Base-by-base conservation (phyloP, 2,888 invertebrate species). In the Choristoneura rosaceana region DNA sequence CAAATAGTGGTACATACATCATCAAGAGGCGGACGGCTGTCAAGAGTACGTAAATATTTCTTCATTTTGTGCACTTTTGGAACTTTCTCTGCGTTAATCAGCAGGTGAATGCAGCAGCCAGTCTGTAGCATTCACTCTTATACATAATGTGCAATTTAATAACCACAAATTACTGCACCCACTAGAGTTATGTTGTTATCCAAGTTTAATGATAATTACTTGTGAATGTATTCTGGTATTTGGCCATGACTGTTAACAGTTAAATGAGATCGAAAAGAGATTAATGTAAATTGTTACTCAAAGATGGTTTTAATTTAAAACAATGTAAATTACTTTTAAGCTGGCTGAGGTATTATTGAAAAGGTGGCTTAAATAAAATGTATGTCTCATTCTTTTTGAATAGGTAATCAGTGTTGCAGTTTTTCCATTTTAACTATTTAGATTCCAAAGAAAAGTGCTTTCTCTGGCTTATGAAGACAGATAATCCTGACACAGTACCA, bases 131-230 rank as follows among this genome's bases (percentile, higher is more conserved):
- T 45, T 47, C 55, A 52, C 41, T 60, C 59, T 69, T 73, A 69
- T 73, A 71, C 47, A 58, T 17, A 68, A 50, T 33, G 15, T 47
- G 34, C 38, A 71, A 63, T 63, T 41, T 68, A 62, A 71, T 71
- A 63, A 67, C 61, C 45, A 45, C 15, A 34, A 25, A 14, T 50
- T 47, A 50, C 64, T 33, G 47, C 63, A 64, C 33, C 15, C 38
- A 60, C 50, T 34, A 64, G 15, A 50, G 9, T 64, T 25, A 17
- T 52, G 55, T 17, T 59, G 38, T 59, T 12, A 59, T 38, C 8
- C 15, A 8, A 38, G 59, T 63, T 63, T 70, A 15, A 65, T 70
- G 63, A 60, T 70, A 43, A 41, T 66, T 62, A 47, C 33, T 70
- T 66, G 52, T 52, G 43, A 65, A 65, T 65, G 66, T 62, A 25